Base-by-base conservation (phyloP, 1,140 invertebrate species). In the Leptopilina boulardi region DNA sequence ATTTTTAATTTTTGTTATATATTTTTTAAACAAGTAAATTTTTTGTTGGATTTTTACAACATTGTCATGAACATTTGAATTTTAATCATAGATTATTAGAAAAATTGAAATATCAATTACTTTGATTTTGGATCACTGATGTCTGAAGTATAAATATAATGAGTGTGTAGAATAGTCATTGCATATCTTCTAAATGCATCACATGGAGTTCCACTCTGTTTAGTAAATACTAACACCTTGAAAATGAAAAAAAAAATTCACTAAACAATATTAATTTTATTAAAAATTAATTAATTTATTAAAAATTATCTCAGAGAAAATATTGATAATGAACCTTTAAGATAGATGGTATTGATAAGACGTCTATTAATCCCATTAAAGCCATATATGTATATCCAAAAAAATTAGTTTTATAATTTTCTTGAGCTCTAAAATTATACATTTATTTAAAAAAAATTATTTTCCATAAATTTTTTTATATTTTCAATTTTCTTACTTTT, bases 121-220 rank as follows among this genome's bases (percentile, higher is more conserved):
- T 87, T 82, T 2, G 91, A 86, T 88, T n/a, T n/a, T n/a, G n/a
- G n/a, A n/a, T 80, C 75, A 0, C 90, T 88, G 5, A 95, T 89
- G 72, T 95, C 93, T 26, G 93, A 83, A 0, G 90, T 88, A 78
- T 94, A 95, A 93, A 96, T 95, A 1, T 92, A 81, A 0, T 92
- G 80, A 3, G 94, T 93, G 81, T 96, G 94, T 3, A 93, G 84
- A n/a, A 94, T 0, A 0, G 88, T 88, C 73, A 84, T 92, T 0
- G 95, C 77, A 85, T 97, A 97, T 78, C 97, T 92, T 74, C 91
- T 94, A 84, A 95, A 96, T 0, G 96, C 93, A 0, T 91, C 92
- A 8, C 90, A 88, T 0, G 90, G 78, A 1, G 91, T 92, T 23
- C 91, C 91, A 11, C 93, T 95, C 78, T 93, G 92, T 3, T 92